These are phyloP conservation scores for Enoplosus armatus DNA, from an alignment of 2,797 vertebrate genomes.

Conservation along the genomic window DNA sequence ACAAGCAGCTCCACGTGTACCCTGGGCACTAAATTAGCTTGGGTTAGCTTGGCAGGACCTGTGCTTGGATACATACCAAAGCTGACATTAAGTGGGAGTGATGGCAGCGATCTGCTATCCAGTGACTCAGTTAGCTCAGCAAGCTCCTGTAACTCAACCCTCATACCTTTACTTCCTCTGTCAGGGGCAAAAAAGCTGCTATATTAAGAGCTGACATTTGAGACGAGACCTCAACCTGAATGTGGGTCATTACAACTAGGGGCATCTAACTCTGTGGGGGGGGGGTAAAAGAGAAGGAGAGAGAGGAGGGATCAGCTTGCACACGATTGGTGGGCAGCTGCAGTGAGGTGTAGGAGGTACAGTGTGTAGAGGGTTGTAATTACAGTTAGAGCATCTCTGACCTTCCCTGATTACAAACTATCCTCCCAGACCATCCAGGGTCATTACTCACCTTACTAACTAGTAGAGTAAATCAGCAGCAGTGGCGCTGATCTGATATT, in stretches of 20 bases:
- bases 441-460: slow-evolving; percentile 83
- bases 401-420: slow-evolving; percentile 69
- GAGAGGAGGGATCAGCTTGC: slow-evolving; percentile 35
- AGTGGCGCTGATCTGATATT: slow-evolving; percentile 75
- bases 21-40: slow-evolving; percentile 62
- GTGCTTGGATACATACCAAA: slow-evolving; percentile 56
- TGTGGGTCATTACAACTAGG: slow-evolving; percentile 36
- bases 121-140: slow-evolving; percentile 52
- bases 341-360: slow-evolving; percentile 39
- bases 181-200: slow-evolving; percentile 45
- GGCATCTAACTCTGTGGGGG: slow-evolving; percentile 20
- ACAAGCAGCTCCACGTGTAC: slow-evolving; percentile 30
- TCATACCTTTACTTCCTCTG: slow-evolving; percentile 61
- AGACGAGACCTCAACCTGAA: slow-evolving; percentile 50
- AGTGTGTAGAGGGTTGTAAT: slow-evolving; percentile 59
- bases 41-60: slow-evolving; percentile 64
- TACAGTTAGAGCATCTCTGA: slow-evolving; percentile 71
- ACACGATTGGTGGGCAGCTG: slow-evolving; percentile 41
- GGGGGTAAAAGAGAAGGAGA: slow-evolving; percentile 23
- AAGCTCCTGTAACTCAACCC: slow-evolving; percentile 60
- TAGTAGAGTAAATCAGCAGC: slow-evolving; percentile 69
- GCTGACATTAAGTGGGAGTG: slow-evolving; percentile 65
- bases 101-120: slow-evolving; percentile 63
- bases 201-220: slow-evolving; percentile 77
- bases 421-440: slow-evolving; percentile 63